Evolutionary conservation across 2,888 invertebrate species (phyloP).

Genomic region (Bugula neritina): DNA sequence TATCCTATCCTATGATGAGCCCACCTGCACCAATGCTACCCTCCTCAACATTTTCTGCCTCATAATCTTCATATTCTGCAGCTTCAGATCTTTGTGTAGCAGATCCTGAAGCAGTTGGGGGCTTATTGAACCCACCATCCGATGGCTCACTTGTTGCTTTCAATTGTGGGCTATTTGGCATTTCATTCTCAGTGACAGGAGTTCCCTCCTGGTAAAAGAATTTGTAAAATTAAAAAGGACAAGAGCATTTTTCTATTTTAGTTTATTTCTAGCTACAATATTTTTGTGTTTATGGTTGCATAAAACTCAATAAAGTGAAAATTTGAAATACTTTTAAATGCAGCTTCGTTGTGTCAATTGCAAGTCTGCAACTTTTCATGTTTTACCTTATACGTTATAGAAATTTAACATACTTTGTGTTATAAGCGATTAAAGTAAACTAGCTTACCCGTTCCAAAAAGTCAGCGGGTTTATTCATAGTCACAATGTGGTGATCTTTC

Average conservation of each 20-base stretch:
- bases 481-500: slow-evolving; percentile 24
- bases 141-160: neutral
- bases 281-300: too few species aligned
- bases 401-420: too few species aligned
- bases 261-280: too few species aligned
- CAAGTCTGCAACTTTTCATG: too few species aligned
- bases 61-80: neutral
- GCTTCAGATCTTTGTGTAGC: neutral
- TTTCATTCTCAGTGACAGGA: neutral
- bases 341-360: too few species aligned
- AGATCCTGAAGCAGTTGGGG: neutral
- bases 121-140: slow-evolving; percentile 5
- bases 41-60: neutral
- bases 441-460: slow-evolving; percentile 10
- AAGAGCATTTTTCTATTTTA: neutral
- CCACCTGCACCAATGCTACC: slow-evolving; percentile 12
- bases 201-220: slow-evolving; percentile 1
- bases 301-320: too few species aligned
- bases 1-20: too few species aligned
- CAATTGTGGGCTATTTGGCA: slow-evolving; percentile 18
- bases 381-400: too few species aligned
- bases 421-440: too few species aligned
- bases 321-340: too few species aligned
- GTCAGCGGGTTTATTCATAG: neutral
- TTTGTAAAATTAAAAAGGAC: neutral